Conservation (phyloP, 2,888 invertebrate genomes). For the Xestia c-nigrum region DNA sequence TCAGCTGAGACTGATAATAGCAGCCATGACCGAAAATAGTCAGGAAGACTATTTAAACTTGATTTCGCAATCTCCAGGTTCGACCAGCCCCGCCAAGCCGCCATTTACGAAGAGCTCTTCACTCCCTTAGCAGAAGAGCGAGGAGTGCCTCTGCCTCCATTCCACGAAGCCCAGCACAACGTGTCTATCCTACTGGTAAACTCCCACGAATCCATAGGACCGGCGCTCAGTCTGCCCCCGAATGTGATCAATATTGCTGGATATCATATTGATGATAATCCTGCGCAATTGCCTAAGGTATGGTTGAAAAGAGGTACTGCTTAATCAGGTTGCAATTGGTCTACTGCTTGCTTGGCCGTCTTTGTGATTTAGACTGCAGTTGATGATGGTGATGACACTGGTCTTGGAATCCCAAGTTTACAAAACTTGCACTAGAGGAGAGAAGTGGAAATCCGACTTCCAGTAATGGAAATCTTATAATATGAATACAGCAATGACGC, state of each 20-base stretch:
- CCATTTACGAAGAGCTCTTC: conserved; percentile 69
- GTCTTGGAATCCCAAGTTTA: background rate
- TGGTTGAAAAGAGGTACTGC: background rate
- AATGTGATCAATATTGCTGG: conserved; percentile 80
- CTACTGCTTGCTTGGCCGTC: background rate
- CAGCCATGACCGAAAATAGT: too few relatives aligned
- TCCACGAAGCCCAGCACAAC: conserved; percentile 69
- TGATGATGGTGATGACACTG: background rate
- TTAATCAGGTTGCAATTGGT: background rate
- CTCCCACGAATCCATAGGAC: conserved; percentile 75
- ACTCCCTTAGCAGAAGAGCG: conserved; percentile 70
- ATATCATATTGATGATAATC: conserved; percentile 76
- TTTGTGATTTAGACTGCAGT: background rate
- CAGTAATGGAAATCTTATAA: background rate
- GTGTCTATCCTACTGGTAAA: conserved; percentile 77
- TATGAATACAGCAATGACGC: background rate
- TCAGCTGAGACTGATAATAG: too few relatives aligned
- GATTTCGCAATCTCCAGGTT: conserved; percentile 61
- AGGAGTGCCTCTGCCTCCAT: conserved; percentile 72
- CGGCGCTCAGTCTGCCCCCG: conserved; percentile 72
- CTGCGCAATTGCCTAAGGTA: conserved; percentile 78
- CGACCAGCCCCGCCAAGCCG: conserved; percentile 39
- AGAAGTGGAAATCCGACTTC: background rate
- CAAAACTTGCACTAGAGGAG: background rate
- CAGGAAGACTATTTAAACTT: too few relatives aligned